Evolutionary conservation across 2,113 vertebrate species (phyloP).

Genomic region (Ciconia boyciana): DNA sequence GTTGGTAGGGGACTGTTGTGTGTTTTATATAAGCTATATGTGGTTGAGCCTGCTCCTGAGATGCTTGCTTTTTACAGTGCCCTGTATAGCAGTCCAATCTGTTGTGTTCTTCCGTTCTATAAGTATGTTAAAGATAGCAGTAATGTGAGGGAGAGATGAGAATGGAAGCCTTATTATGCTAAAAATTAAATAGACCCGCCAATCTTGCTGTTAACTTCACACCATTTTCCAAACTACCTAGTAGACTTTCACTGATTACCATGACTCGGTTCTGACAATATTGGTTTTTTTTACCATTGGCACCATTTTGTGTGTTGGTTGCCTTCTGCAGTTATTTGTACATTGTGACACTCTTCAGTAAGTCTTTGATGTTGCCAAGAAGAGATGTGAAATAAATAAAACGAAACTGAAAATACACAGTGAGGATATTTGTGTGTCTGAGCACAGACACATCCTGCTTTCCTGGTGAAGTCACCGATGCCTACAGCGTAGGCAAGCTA

Average conservation of each 20-base stretch:
- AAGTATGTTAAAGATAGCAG: neutral
- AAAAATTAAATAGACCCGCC: neutral
- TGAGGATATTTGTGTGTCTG: neutral
- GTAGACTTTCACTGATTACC: neutral
- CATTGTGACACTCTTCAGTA: neutral
- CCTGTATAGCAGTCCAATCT: neutral
- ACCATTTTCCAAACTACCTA: neutral
- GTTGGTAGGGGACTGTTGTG: neutral
- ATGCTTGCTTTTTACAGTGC: neutral
- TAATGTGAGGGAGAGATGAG: neutral
- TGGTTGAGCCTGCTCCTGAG: neutral
- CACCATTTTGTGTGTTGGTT: neutral
- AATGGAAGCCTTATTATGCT: neutral
- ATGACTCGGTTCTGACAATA: neutral
- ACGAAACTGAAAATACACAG: neutral
- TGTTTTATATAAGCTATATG: neutral
- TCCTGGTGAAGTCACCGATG: neutral
- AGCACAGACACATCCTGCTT: neutral
- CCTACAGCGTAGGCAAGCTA: neutral
- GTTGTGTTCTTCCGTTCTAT: neutral
- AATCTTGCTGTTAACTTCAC: neutral
- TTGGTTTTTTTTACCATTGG: neutral
- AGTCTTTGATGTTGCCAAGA: neutral
- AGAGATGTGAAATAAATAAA: conserved; percentile 16
- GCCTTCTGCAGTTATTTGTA: neutral